Evolutionary conservation across 2,797 vertebrate genomes (phyloP).

Genomic region (Helicolenus hilgendorfi): DNA sequence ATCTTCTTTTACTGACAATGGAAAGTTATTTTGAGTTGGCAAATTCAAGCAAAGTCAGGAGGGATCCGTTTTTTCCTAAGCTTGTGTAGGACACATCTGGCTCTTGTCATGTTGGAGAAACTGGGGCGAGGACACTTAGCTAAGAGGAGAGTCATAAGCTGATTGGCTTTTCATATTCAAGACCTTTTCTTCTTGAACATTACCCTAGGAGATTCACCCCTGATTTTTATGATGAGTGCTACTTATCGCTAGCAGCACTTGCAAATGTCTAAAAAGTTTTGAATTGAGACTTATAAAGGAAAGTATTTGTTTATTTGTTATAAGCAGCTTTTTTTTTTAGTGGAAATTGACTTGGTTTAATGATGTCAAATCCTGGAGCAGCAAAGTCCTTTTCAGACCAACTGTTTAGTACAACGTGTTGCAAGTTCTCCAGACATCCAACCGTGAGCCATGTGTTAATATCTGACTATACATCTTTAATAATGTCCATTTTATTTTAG

Average conservation of each 20-base stretch:
- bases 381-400: constrained; percentile 18
- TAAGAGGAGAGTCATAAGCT: not conserved
- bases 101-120: constrained; percentile 5
- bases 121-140: not conserved
- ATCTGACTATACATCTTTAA: constrained; percentile 37
- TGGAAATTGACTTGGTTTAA: not conserved
- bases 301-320: not conserved
- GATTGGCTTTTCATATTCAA: not conserved
- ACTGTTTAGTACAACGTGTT: constrained; percentile 28
- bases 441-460: constrained; percentile 30
- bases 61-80: not conserved
- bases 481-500: constrained; percentile 73
- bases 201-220: not conserved
- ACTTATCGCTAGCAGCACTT: not conserved
- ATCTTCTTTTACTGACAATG: not conserved
- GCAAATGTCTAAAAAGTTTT: not conserved
- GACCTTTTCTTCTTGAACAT: not conserved
- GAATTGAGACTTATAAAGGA: not conserved
- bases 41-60: not conserved
- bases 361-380: constrained; percentile 8
- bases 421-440: constrained; percentile 25
- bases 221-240: not conserved
- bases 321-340: not conserved
- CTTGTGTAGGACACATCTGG: not conserved
- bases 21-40: not conserved